Conservation (phyloP, 2,888 invertebrate species). For the Nipponacmea schrenckii region DNA sequence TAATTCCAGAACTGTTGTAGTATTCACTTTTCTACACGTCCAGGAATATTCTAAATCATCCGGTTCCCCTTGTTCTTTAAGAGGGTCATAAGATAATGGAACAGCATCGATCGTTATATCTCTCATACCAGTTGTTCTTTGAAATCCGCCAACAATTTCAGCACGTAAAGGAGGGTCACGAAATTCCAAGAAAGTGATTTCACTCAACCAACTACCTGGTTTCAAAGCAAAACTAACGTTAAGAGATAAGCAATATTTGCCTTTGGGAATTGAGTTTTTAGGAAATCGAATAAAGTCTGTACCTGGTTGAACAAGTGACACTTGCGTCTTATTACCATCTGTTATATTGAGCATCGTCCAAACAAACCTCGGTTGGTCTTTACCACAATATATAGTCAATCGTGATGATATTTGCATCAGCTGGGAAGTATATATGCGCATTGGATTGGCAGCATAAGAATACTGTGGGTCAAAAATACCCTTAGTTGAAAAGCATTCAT, state of each 20-base stretch:
- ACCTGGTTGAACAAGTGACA: constrained; percentile 8
- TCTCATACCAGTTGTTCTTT: constrained; percentile 1
- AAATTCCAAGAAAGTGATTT: constrained; percentile 12
- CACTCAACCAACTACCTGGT: constrained; percentile 10
- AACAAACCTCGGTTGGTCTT: neutral
- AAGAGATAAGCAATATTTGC: constrained; percentile 8
- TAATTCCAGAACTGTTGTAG: neutral
- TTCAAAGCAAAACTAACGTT: constrained; percentile 13
- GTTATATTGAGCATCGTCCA: constrained; percentile 1
- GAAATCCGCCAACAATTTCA: constrained; percentile 16
- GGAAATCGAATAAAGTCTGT: constrained; percentile 11
- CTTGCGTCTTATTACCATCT: neutral
- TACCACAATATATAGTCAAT: constrained; percentile 11
- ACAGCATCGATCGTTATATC: constrained; percentile 16
- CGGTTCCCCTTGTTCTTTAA: constrained; percentile 14
- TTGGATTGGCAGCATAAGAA: constrained; percentile 2
- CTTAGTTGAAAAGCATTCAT: constrained; percentile 12
- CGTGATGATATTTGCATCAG: constrained; percentile 1
- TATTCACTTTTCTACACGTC: constrained; percentile 1
- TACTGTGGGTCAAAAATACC: constrained; percentile 21
- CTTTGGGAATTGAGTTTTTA: neutral
- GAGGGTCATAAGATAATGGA: constrained; percentile 19
- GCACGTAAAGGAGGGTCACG: constrained; percentile 12
- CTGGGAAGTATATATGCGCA: constrained; percentile 12
- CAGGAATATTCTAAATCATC: constrained; percentile 12